Evolutionary conservation across 2,797 vertebrate genomes (phyloP).

Genomic region (Anolis apletophallus): DNA sequence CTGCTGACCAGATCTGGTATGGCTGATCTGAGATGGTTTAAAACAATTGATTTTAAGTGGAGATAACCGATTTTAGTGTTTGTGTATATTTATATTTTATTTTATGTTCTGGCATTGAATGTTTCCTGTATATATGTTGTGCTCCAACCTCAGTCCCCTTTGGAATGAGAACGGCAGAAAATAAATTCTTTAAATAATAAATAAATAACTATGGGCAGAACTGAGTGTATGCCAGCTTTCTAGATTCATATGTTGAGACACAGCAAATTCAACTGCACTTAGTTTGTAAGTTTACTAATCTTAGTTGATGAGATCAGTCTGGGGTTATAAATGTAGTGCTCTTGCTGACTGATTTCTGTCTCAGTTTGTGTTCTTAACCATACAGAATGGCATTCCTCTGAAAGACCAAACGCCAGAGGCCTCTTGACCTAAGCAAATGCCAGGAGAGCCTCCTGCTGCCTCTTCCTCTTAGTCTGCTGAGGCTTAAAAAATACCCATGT

Average conservation of each 20-base stretch:
- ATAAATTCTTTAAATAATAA: too few species aligned
- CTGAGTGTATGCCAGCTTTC: background rate
- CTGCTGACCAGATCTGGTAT: too few species aligned
- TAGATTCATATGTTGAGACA: background rate
- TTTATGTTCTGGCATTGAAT: too few species aligned
- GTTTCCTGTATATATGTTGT: too few species aligned
- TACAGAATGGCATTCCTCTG: background rate
- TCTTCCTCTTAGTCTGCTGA: background rate
- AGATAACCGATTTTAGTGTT: too few species aligned
- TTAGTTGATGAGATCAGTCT: conserved; percentile 45
- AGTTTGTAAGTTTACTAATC: conserved; percentile 53
- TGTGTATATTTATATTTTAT: too few species aligned
- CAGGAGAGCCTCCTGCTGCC: conserved; percentile 1
- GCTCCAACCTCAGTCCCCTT: too few species aligned
- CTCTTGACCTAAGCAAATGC: background rate
- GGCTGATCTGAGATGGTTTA: too few species aligned
- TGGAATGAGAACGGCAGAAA: too few species aligned
- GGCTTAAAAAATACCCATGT: background rate
- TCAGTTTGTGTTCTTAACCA: conserved; percentile 23
- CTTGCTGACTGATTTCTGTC: conserved; percentile 41
- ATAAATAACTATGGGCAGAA: background rate
- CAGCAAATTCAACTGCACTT: background rate
- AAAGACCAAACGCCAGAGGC: background rate
- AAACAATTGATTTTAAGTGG: too few species aligned
- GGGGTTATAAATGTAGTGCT: conserved; percentile 40